A percentile compares a stretch with the other conserved stretches of the same genome.
phyloP scores from a whole-genome alignment of 2,113 vertebrate species.

The Camarhynchus parvulus region DNA sequence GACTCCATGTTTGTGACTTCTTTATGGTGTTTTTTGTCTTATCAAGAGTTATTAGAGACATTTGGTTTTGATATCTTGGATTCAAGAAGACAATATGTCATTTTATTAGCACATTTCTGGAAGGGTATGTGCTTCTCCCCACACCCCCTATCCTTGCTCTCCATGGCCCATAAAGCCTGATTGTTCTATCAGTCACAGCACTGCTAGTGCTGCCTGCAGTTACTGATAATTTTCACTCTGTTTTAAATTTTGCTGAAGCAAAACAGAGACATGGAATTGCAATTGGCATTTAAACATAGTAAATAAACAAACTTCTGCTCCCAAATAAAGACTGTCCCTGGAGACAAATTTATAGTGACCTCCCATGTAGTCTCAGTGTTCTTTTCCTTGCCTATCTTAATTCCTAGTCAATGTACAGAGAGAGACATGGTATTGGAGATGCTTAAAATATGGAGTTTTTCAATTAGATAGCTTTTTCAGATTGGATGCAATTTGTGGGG shows the following conservation, averaged over 20 bases:
- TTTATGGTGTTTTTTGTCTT: not conserved
- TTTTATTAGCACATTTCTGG: not conserved
- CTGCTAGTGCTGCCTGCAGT: not conserved
- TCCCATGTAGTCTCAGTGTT: not conserved
- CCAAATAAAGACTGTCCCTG: not conserved
- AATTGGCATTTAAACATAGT: not conserved
- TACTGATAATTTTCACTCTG: not conserved
- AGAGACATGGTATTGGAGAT: not conserved
- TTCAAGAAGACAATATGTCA: not conserved
- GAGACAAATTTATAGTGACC: not conserved
- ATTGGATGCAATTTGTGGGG: not conserved
- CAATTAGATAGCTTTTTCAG: not conserved
- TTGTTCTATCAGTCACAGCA: not conserved
- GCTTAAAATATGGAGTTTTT: not conserved
- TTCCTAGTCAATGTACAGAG: not conserved
- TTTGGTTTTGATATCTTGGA: not conserved
- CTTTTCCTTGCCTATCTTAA: not conserved
- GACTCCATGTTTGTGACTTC: not conserved
- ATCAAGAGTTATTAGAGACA: not conserved
- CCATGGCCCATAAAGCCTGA: not conserved
- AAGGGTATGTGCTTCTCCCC: not conserved
- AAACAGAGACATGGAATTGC: not conserved
- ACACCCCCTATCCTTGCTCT: not conserved
- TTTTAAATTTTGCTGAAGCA: not conserved
- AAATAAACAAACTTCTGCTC: not conserved